phyloP scores from a whole-genome alignment of 2,113 vertebrate species.

The Bombycilla garrulus region DNA sequence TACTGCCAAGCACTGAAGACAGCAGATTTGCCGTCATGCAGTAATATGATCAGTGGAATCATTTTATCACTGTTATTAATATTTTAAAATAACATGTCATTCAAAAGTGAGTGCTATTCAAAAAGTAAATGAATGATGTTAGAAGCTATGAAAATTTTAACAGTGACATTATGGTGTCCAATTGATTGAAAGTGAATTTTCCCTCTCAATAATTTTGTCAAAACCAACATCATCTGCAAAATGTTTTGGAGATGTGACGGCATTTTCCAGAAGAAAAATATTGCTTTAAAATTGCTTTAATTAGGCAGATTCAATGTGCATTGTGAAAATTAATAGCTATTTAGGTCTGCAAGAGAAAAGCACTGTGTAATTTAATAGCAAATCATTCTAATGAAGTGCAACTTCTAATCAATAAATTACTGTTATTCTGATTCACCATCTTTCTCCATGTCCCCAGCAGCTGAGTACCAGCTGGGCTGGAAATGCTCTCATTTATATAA shows the following conservation, averaged over 20 bases:
- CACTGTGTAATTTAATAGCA: neutral
- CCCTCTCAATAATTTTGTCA: neutral
- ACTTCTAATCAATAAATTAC: constrained; percentile 19
- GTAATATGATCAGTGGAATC: neutral
- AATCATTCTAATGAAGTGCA: neutral
- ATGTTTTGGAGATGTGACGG: neutral
- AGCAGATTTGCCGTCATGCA: neutral
- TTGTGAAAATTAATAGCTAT: neutral
- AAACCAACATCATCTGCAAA: neutral
- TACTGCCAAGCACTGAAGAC: neutral
- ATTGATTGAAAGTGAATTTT: neutral
- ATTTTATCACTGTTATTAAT: neutral
- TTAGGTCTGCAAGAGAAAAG: neutral
- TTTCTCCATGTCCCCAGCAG: neutral
- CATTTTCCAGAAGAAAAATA: neutral
- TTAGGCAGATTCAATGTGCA: neutral
- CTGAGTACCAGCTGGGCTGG: constrained; percentile 21
- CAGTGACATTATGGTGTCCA: neutral
- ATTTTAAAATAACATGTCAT: neutral
- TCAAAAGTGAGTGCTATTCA: neutral
- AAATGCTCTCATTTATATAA: neutral
- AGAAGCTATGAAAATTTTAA: neutral
- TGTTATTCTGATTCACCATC: neutral
- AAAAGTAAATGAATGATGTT: neutral
- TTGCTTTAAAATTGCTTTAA: neutral